A percentile compares a stretch with the other conserved stretches of the same genome.
phyloP scores from a whole-genome alignment of 2,797 vertebrate species.

The Gila robusta region DNA sequence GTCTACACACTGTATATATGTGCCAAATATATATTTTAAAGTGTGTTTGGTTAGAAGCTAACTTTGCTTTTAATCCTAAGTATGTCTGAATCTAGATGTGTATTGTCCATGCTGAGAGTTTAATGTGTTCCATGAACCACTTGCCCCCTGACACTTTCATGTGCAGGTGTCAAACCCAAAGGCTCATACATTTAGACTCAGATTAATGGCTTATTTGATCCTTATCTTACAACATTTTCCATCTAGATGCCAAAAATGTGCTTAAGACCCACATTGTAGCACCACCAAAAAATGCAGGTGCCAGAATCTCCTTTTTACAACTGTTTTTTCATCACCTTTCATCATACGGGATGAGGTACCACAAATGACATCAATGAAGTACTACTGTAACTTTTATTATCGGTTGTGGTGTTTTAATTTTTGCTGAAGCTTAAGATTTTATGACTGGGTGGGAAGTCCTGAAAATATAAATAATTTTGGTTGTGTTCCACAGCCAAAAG shows the following conservation, averaged over 20 bases:
- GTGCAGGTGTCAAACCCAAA: neutral
- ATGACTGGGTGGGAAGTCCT: neutral
- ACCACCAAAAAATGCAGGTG: neutral
- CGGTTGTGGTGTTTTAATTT: conserved; percentile 2
- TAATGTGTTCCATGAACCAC: neutral
- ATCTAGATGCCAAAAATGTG: neutral
- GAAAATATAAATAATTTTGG: conserved; percentile 8
- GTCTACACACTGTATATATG: too few relatives aligned
- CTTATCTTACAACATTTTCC: neutral
- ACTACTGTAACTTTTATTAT: neutral
- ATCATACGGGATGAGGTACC: neutral
- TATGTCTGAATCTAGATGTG: neutral
- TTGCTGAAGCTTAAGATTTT: conserved; percentile 7
- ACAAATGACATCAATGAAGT: neutral
- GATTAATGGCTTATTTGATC: neutral
- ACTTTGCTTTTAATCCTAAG: neutral
- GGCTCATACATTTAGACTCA: neutral
- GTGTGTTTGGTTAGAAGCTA: neutral
- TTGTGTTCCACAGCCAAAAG: neutral
- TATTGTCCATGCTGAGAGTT: neutral
- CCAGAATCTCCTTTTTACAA: neutral
- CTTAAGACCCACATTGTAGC: neutral
- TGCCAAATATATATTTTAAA: neutral
- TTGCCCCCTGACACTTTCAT: too few relatives aligned
- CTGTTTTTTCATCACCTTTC: neutral